Percentiles rank a stretch among this genome's conserved stretches.
Conservation (phyloP, 2,113 vertebrate genomes). For the Coptodon bakossiorum region DNA sequence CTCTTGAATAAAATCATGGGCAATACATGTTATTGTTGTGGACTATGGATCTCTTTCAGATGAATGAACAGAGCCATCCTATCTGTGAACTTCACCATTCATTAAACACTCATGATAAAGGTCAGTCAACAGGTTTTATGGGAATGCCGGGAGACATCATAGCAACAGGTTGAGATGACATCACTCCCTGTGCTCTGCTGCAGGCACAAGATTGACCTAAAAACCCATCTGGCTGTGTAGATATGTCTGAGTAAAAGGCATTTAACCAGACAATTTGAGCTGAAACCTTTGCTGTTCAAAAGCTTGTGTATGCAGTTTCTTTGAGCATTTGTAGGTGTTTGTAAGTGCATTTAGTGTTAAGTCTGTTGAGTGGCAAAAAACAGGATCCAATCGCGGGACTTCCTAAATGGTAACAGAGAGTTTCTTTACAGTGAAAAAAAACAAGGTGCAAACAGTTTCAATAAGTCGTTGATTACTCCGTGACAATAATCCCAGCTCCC, state of each 20-base stretch:
- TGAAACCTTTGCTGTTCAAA: not conserved
- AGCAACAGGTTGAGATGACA: constrained; percentile 35
- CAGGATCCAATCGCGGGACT: not conserved
- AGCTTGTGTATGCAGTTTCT: not conserved
- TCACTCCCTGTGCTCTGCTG: constrained; percentile 15
- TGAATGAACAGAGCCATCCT: not conserved
- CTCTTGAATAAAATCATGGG: not conserved
- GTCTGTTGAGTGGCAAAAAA: not conserved
- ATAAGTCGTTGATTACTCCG: not conserved
- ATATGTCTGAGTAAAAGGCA: constrained; percentile 6
- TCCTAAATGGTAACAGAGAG: not conserved
- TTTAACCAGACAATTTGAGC: constrained; percentile 14
- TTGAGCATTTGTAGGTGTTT: not conserved
- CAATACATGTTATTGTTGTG: not conserved
- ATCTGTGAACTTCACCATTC: not conserved
- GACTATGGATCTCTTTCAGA: not conserved
- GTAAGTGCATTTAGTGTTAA: not conserved
- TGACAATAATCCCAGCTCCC: not conserved
- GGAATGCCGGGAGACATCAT: not conserved
- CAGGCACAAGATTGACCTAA: constrained; percentile 21
- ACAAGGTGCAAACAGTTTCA: not conserved
- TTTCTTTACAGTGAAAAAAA: not conserved
- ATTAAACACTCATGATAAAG: not conserved
- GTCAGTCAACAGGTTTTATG: constrained; percentile 36
- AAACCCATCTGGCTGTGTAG: constrained; percentile 31